Evolutionary conservation across 1,140 invertebrate species (phyloP).

Genomic region (Brachionus rotundiformis): DNA sequence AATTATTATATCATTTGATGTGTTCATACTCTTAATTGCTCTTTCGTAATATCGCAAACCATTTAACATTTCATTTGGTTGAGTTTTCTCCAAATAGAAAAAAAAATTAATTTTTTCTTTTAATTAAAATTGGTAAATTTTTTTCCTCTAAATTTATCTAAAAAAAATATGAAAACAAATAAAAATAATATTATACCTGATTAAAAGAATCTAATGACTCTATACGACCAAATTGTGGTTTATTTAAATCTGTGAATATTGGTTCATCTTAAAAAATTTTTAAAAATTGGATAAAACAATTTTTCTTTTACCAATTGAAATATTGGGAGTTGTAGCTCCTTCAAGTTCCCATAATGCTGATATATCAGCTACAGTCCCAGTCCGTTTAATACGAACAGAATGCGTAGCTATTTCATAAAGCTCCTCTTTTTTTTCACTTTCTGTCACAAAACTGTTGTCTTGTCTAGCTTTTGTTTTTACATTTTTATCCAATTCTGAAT

Average conservation of each 20-base stretch:
- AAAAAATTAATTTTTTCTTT: conserved; percentile 59
- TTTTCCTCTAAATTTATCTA: conserved; percentile 28
- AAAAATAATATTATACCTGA: background rate
- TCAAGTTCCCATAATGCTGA: conserved; percentile 65
- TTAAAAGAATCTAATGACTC: conserved; percentile 41
- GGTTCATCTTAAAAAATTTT: no score
- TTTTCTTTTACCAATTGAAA: conserved; percentile 58
- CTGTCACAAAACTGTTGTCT: background rate
- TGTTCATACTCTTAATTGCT: background rate
- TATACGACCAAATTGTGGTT: conserved; percentile 22
- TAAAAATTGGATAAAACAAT: no score
- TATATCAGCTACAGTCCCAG: conserved; percentile 66
- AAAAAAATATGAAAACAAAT: background rate
- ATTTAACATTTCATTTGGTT: conserved; percentile 67
- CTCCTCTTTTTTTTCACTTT: conserved; percentile 11
- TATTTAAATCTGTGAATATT: conserved; percentile 22
- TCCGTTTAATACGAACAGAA: conserved; percentile 66
- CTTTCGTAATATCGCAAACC: conserved; percentile 67
- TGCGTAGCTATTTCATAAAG: conserved; percentile 67
- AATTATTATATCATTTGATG: background rate
- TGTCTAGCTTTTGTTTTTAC: background rate
- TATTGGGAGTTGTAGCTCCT: conserved; percentile 52
- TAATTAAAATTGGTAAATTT: no score
- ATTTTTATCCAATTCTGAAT: background rate
- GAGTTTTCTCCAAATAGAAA: conserved; percentile 59